Base-by-base conservation (phyloP, 1,140 invertebrate species). In the Dysdera silvatica region DNA sequence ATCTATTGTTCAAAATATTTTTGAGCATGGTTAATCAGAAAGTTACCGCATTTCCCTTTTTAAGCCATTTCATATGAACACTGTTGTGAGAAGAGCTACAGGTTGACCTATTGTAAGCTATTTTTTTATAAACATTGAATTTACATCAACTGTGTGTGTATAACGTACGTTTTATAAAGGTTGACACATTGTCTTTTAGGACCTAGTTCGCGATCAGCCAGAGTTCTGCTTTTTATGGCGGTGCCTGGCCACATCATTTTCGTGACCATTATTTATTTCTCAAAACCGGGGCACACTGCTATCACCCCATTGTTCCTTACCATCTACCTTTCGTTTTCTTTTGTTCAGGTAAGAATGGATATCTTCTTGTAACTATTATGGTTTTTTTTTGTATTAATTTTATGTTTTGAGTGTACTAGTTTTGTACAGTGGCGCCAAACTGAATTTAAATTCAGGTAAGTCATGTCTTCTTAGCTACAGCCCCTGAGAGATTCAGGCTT, bases 221-320 rank as follows among this genome's bases (percentile, higher is more conserved):
- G 81, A 55, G 77, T 83, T 6, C 68, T 83, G 49, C 78, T 97
- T 40, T 58, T 76, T 1, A 83, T 95, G 66, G 78, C 80, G 5
- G 71, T 83, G 14, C 82, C 82, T 31, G 80, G 82, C 23, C 82
- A 83, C 67, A 72, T 84, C 18, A 73, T 81, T 35, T 83, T 82
- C 71, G 77, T 80, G 61, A 80, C 74, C 69, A 70, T 77, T 0
- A 82, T 83, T 29, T 72, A 73, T 32, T 70, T 74, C 54, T 67
- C 81, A 66, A 72, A 75, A 56, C 72, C 74, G 53, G 76, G 74
- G 8, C 74, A 79, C 54, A 75, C 75, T 4, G 72, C 74, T 16
- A 71, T 79, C 35, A 80, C 76, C 7, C 52, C 70, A 20, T 59
- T 71, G 8, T 82, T 82, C 71, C 70, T 77, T 35, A 32, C 70